A percentile compares a stretch with the other conserved stretches of the same genome.
Evolutionary conservation across 2,888 invertebrate genomes (phyloP).

Genomic region (Cephus runcator): DNA sequence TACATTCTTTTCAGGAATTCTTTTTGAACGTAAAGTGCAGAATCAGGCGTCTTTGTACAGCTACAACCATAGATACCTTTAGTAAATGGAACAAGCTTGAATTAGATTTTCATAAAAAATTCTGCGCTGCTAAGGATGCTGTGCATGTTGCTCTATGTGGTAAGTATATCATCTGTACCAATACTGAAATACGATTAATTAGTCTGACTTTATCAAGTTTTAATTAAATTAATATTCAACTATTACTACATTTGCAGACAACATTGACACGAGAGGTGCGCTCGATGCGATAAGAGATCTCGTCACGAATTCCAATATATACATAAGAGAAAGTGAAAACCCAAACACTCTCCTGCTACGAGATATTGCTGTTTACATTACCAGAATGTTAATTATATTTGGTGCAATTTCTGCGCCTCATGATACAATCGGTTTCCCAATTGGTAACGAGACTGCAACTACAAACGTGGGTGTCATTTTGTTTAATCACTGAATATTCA

Average conservation of each 20-base stretch:
- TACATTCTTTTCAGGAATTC: slow-evolving; percentile 78
- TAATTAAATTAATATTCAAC: slow-evolving; percentile 7
- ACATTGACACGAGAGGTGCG: slow-evolving; percentile 91
- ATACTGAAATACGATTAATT: neutral
- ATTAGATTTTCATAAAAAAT: slow-evolving; percentile 75
- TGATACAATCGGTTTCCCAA: slow-evolving; percentile 80
- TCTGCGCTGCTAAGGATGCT: slow-evolving; percentile 72
- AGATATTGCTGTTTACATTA: slow-evolving; percentile 86
- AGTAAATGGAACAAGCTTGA: slow-evolving; percentile 81
- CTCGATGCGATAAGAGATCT: slow-evolving; percentile 87
- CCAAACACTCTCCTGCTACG: slow-evolving; percentile 78
- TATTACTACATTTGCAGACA: slow-evolving; percentile 71
- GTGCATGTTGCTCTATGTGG: slow-evolving; percentile 89
- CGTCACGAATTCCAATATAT: slow-evolving; percentile 87
- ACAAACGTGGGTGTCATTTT: slow-evolving; percentile 65
- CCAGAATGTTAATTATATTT: slow-evolving; percentile 80
- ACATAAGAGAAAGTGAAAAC: slow-evolving; percentile 75
- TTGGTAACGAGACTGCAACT: slow-evolving; percentile 63
- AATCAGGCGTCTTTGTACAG: slow-evolving; percentile 66
- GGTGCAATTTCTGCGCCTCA: slow-evolving; percentile 77
- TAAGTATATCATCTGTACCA: slow-evolving; percentile 61
- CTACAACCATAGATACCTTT: slow-evolving; percentile 71
- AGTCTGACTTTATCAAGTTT: neutral
- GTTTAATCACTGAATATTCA: slow-evolving; percentile 11
- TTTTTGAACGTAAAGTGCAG: slow-evolving; percentile 91